Evolutionary conservation across 1,140 invertebrate genomes (phyloP), one percentile per base, ranked within the genome.

Genomic region (Drosophila bipectinata): DNA sequence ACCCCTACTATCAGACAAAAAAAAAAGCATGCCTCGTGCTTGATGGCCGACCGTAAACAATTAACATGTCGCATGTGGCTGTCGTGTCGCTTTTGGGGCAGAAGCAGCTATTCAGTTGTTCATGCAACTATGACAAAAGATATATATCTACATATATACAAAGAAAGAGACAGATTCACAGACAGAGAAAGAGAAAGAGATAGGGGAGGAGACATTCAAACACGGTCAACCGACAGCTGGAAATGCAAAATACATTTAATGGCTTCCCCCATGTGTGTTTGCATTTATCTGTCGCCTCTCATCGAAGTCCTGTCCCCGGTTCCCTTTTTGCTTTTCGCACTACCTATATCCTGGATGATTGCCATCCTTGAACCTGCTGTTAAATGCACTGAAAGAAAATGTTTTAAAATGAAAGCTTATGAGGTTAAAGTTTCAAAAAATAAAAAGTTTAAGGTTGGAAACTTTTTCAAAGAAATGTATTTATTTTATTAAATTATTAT

Each of bases 41-140:
- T 34, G 54, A 45, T 59, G 24, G 49, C 15, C 57, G 73, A 45
- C 66, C 56, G 53, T 58, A 53, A 64, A 79, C 77, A 79, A 79
- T 79, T 79, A 79, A 60, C 63, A 77, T 77, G 76, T 72, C 57
- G 74, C 76, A 78, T 77, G 74, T 73, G 48, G 60, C 21, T 28
- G 47, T 57, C 45, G 28, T 66, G 51, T 28, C 26, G 26, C 26
- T 28, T 7, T 28, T 7, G 26, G 26, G 26, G 26, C 60, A 76
- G 30, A 53, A 56, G 8, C 72, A 5, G 8, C 72, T 14, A 44
- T 44, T 44, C 39, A 44, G 39, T 44, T 44, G 45, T 18, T 37
- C 47, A 69, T 44, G 7, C 47, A 52, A 21, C 24, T 47, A 53
- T 61, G 48, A 30, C 48, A 32, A 10, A 24, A 48, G 12, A 32